phyloP scores from a whole-genome alignment of 2,888 invertebrate species.

The Pandemis heparana region DNA sequence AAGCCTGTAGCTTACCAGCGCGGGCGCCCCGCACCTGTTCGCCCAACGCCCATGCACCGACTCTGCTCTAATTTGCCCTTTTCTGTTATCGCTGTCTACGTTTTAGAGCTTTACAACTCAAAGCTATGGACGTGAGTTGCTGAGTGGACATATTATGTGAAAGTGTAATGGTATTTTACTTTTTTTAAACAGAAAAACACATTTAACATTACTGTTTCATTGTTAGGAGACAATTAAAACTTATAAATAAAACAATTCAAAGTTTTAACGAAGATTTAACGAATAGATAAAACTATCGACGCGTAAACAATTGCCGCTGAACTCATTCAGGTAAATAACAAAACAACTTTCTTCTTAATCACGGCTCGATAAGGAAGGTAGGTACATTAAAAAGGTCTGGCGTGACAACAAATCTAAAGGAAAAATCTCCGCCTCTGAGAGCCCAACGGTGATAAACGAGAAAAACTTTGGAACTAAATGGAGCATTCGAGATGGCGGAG shows the following conservation, averaged over 20 bases:
- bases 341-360: slow-evolving; percentile 78
- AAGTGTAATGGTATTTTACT: neutral
- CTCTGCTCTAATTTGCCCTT: slow-evolving; percentile 63
- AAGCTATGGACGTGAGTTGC: slow-evolving; percentile 2
- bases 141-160: neutral
- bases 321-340: slow-evolving; percentile 42
- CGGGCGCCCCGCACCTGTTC: slow-evolving; percentile 62
- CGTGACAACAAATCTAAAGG: slow-evolving; percentile 86
- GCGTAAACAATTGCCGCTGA: slow-evolving; percentile 29
- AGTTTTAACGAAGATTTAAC: slow-evolving; percentile 9
- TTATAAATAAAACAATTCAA: neutral
- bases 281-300: slow-evolving; percentile 26
- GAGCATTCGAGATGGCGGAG: slow-evolving; percentile 84
- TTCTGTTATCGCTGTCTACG: slow-evolving; percentile 54
- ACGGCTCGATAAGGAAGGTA: slow-evolving; percentile 79
- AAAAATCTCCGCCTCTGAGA: slow-evolving; percentile 85
- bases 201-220: neutral
- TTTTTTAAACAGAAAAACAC: neutral
- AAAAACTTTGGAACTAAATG: slow-evolving; percentile 86
- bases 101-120: slow-evolving; percentile 11
- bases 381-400: slow-evolving; percentile 86
- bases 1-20: slow-evolving; percentile 53
- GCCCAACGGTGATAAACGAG: slow-evolving; percentile 86
- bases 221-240: neutral
- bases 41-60: slow-evolving; percentile 60